These are phyloP conservation scores for Isaurus tuberculatus DNA, from an alignment of 92 coral and sea anemone species.

Conservation along the genomic window DNA sequence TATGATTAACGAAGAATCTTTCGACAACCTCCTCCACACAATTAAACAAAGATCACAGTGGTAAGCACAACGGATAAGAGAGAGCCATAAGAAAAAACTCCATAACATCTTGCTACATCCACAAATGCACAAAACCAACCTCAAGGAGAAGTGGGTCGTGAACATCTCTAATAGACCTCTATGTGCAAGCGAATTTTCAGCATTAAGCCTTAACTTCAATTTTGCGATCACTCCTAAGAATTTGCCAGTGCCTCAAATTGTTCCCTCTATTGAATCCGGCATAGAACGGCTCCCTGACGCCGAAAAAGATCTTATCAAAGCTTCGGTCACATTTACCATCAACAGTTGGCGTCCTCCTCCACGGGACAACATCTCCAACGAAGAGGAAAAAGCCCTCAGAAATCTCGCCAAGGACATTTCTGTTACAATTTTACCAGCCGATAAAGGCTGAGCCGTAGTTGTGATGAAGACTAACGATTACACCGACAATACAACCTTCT, in stretches of 20 bases:
- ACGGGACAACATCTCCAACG: not conserved
- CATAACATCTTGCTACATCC: conserved; percentile 8
- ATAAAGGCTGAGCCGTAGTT: too few species aligned
- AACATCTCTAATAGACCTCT: conserved; percentile 39
- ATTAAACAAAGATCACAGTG: conserved; percentile 10
- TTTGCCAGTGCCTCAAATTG: not conserved
- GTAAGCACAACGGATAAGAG: conserved; percentile 29
- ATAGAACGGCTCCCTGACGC: not conserved
- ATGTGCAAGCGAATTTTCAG: conserved; percentile 9
- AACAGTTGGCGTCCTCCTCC: not conserved
- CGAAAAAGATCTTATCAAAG: not conserved
- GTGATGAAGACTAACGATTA: not conserved
- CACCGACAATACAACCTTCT: not conserved
- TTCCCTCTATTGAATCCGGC: not conserved
- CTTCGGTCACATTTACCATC: not conserved
- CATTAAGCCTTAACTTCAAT: conserved; percentile 39
- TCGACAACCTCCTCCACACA: conserved; percentile 13
- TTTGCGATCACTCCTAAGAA: conserved; percentile 30
- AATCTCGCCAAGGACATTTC: too few species aligned
- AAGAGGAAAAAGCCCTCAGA: not conserved
- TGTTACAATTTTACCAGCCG: too few species aligned
- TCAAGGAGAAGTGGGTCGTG: conserved; percentile 44
- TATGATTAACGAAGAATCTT: not conserved
- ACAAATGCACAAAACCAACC: not conserved
- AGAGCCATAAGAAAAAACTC: conserved; percentile 15